A percentile compares a stretch with the other conserved stretches of the same genome.
phyloP scores from a whole-genome alignment of 1,140 invertebrate genomes.

The Drosophila bipectinata region DNA sequence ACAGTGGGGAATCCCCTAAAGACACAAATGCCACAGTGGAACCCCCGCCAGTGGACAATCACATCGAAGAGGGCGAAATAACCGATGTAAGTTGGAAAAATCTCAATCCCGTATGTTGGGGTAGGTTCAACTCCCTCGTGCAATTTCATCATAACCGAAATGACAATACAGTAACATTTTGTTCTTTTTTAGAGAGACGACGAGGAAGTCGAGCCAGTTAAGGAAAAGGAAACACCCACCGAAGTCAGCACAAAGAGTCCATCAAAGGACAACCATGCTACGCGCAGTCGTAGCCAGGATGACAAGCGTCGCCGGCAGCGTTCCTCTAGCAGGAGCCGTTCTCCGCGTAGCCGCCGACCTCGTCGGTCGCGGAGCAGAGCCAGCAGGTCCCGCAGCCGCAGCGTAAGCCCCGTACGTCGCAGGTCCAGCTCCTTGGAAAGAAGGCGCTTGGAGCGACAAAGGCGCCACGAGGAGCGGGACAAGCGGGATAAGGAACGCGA shows the following conservation, averaged over 20 bases:
- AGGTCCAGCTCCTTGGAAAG: slow-evolving; percentile 70
- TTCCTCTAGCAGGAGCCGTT: slow-evolving; percentile 36
- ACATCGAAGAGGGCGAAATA: slow-evolving; percentile 69
- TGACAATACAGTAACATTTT: neutral
- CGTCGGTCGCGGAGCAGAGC: slow-evolving; percentile 42
- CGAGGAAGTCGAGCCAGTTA: slow-evolving; percentile 1
- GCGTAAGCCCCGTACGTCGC: slow-evolving; percentile 47
- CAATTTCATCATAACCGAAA: slow-evolving; percentile 5
- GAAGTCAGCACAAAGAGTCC: slow-evolving; percentile 6
- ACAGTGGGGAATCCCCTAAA: neutral
- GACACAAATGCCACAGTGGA: neutral
- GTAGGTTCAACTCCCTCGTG: neutral
- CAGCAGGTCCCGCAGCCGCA: slow-evolving; percentile 54
- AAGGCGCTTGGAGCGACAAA: slow-evolving; percentile 63
- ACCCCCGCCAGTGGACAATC: slow-evolving; percentile 18
- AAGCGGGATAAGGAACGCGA: slow-evolving; percentile 60
- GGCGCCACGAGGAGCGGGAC: slow-evolving; percentile 67
- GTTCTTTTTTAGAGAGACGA: slow-evolving; percentile 49
- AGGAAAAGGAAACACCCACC: slow-evolving; percentile 4
- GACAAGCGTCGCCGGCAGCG: slow-evolving; percentile 15
- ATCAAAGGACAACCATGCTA: neutral
- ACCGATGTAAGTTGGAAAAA: slow-evolving; percentile 52
- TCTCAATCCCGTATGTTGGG: neutral
- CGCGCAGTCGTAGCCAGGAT: slow-evolving; percentile 42
- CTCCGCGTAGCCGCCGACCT: slow-evolving; percentile 44